Evolutionary conservation across 2,888 invertebrate genomes (phyloP), one percentile per base, ranked within the genome.

Genomic region (Mesorhabditis sp.): DNA sequence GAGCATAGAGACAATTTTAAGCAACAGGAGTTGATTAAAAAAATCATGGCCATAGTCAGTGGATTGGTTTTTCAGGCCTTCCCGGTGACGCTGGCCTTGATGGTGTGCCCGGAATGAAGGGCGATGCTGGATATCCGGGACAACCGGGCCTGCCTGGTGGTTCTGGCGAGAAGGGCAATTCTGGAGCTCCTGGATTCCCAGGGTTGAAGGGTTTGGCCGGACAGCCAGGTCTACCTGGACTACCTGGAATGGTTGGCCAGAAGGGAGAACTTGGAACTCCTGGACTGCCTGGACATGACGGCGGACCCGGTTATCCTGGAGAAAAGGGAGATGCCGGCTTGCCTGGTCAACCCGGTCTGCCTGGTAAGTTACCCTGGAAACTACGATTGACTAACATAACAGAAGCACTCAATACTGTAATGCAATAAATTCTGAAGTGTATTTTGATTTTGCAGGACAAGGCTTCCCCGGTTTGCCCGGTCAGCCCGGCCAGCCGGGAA

Each of bases 81-180:
- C 71, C 67, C n/a, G 71, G 74, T 43, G 41, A 61, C 3, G 71
- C 72, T 42, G 74, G 76, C 62, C 69, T 69, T 43, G 73, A 76
- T 50, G 77, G 77, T 13, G 44, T 74, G 41, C 90, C 92, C 15
- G 94, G 94, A 64, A 63, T 61, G 67, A 77, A 64, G 68, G 87
- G 83, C 66, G 76, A 81, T 5, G 70, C 74, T 67, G 84, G 85
- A 5, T 73, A 80, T 13, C 79, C 84, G 41, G 94, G 94, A 68
- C 92, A 92, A 0, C 92, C 92, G 82, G 94, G 94, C 74, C 90
- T 90, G 58, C 86, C 89, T 45, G 93, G 94, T 62, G 78, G 78
- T 71, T 28, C 74, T 0, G 86, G 85, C 71, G 73, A 76, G 67
- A 84, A 83, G 68, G 86, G 82, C 58, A 70, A 73, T 65, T 66